A percentile compares a stretch with the other conserved stretches of the same genome.
phyloP scores from a whole-genome alignment of 1,140 invertebrate genomes.

The Euura saliciscinereae region DNA sequence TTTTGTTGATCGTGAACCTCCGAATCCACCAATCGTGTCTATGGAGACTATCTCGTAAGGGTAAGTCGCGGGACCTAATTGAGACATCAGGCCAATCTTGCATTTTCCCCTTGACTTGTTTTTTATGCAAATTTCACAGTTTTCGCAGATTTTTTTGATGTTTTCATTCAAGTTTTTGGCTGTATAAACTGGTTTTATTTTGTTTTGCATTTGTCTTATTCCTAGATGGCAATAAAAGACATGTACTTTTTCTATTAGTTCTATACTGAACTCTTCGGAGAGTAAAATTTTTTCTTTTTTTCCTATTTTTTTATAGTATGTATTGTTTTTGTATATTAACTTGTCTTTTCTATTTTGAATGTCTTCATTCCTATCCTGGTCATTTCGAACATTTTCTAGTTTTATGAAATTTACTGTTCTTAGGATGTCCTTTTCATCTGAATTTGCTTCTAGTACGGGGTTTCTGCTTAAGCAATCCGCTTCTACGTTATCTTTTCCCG shows the following conservation, averaged over 20 bases:
- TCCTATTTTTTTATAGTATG: constrained; percentile 27
- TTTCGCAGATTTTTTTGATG: constrained; percentile 29
- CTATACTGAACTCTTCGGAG: constrained; percentile 27
- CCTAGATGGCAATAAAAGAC: constrained; percentile 28
- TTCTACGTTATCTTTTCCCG: constrained; percentile 24
- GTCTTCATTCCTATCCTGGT: constrained; percentile 20
- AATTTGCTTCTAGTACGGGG: constrained; percentile 23
- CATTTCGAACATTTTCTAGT: constrained; percentile 17
- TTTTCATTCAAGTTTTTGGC: constrained; percentile 30
- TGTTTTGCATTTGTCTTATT: constrained; percentile 30
- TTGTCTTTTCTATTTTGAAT: constrained; percentile 20
- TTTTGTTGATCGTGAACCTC: constrained; percentile 37
- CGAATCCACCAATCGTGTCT: constrained; percentile 37
- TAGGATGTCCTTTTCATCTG: constrained; percentile 18
- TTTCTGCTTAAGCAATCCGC: constrained; percentile 28
- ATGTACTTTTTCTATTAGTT: constrained; percentile 30
- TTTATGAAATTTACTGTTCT: constrained; percentile 23
- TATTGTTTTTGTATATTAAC: constrained; percentile 17
- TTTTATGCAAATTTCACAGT: constrained; percentile 41
- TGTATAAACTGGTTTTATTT: constrained; percentile 31
- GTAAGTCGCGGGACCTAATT: constrained; percentile 39
- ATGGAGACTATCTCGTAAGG: constrained; percentile 45
- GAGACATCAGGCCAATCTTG: constrained; percentile 35
- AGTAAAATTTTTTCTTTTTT: constrained; percentile 37
- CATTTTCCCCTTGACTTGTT: constrained; percentile 41